A percentile compares a stretch with the other conserved stretches of the same genome.
These are phyloP conservation scores for Cremastinae sp. DNA, from an alignment of 2,888 invertebrate species.

Conservation along the genomic window DNA sequence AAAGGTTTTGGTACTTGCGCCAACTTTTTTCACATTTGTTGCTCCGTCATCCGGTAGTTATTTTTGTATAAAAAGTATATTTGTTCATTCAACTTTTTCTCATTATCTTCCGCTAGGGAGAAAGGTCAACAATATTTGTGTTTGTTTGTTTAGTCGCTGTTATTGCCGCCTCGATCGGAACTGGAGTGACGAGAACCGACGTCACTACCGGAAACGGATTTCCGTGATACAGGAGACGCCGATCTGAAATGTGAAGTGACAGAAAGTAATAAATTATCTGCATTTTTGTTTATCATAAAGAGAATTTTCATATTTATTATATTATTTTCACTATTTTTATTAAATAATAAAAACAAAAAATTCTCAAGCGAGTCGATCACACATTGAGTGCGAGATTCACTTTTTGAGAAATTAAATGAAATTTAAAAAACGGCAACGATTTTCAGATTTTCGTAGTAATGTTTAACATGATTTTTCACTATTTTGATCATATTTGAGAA, in stretches of 20 bases:
- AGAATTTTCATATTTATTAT: no score
- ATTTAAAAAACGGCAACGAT: no score
- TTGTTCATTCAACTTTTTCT: not conserved
- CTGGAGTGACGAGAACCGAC: conserved; percentile 73
- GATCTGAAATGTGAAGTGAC: conserved; percentile 67
- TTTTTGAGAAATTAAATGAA: no score
- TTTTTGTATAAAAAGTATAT: conserved; percentile 59
- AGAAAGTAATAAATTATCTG: no score
- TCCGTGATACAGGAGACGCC: conserved; percentile 83
- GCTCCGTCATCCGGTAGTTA: conserved; percentile 2
- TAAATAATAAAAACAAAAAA: no score
- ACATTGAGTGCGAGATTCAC: no score
- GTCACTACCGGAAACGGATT: conserved; percentile 84
- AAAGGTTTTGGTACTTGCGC: conserved; percentile 13
- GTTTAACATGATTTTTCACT: not conserved
- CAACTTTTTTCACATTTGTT: conserved; percentile 27
- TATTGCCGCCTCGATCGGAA: conserved; percentile 56
- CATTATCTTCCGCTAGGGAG: not conserved
- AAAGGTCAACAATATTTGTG: not conserved
- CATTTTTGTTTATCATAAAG: not conserved
- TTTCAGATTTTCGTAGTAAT: no score
- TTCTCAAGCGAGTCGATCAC: no score
- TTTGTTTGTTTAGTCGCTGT: conserved; percentile 50
- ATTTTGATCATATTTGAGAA: not conserved
- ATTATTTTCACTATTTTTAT: no score